Evolutionary conservation across 1,140 invertebrate species (phyloP), one percentile per base, ranked within the genome.

Genomic region (Aleiodes sp.): DNA sequence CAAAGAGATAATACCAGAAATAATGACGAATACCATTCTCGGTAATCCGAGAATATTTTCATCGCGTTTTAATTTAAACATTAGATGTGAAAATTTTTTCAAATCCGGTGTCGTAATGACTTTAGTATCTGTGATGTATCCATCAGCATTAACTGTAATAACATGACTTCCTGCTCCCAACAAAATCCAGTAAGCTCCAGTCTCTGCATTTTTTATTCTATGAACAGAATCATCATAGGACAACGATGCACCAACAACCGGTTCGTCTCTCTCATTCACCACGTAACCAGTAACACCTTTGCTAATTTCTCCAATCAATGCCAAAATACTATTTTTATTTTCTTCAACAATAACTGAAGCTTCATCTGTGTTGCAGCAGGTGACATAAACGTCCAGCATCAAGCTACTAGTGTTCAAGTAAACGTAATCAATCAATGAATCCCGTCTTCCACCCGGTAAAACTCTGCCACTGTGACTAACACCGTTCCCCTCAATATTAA

Each of bases 11-110:
- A 80, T 71, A 92, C 93, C 92, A 69, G 90, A 83, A 2, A 94
- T 75, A 70, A 93, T 88, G 41, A 94, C 89, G 77, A 95, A 95
- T 1, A 91, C 86, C 7, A 92, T 82, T 33, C 92, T 86, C 0
- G 93, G 91, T 84, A 95, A 84, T 1, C 93, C 93, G 68, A 91
- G 82, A 29, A 95, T 87, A 41, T 82, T 88, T 65, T 91, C 89
- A 78, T 94, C 89, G 24, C 83, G 84, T 28, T 87, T 85, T 62
- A 95, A 77, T 68, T 90, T 91, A 39, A 94, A 90, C 65, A 94
- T 85, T 0, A 94, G 82, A 4, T 85, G 83, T 3, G 83, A 76
- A 59, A 80, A 76, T 59, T 78, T 84, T 0, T 80, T 78, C 0
- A 80, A 64, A 37, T 86, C 77, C 0, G 80, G 78, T 4, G 90